phyloP scores from a whole-genome alignment of 2,113 vertebrate genomes.

The Malaclemys terrapin region DNA sequence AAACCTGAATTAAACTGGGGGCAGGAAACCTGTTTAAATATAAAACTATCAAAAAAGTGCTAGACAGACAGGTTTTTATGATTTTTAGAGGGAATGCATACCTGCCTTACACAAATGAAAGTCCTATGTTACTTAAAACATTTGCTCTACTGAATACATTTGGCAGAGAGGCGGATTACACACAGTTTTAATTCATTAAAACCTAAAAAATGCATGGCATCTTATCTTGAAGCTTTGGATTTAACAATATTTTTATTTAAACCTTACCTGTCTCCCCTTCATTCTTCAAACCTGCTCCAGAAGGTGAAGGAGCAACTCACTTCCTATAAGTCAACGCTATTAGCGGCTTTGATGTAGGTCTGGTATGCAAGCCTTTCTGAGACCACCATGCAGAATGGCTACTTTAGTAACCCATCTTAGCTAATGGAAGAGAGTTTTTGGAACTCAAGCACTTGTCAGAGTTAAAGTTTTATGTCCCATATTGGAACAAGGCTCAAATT shows the following conservation, averaged over 20 bases:
- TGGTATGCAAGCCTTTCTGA: neutral
- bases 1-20: accelerated
- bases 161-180: neutral
- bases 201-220: neutral
- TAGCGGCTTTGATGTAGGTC: neutral
- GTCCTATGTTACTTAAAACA: neutral
- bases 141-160: neutral
- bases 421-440: slow-evolving; percentile 7
- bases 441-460: neutral
- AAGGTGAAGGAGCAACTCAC: neutral
- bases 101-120: neutral
- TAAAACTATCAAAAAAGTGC: neutral
- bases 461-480: neutral
- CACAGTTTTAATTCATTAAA: neutral
- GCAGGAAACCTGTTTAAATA: neutral
- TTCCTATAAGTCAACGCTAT: accelerated
- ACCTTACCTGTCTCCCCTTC: neutral
- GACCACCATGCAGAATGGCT: neutral
- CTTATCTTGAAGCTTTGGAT: neutral
- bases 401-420: neutral
- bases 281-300: neutral
- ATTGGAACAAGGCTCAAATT: neutral
- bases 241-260: neutral
- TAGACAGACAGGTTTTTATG: neutral
- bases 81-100: neutral